These are phyloP conservation scores for Peucedramus taeniatus DNA, from an alignment of 2,113 vertebrate species.

Conservation along the genomic window DNA sequence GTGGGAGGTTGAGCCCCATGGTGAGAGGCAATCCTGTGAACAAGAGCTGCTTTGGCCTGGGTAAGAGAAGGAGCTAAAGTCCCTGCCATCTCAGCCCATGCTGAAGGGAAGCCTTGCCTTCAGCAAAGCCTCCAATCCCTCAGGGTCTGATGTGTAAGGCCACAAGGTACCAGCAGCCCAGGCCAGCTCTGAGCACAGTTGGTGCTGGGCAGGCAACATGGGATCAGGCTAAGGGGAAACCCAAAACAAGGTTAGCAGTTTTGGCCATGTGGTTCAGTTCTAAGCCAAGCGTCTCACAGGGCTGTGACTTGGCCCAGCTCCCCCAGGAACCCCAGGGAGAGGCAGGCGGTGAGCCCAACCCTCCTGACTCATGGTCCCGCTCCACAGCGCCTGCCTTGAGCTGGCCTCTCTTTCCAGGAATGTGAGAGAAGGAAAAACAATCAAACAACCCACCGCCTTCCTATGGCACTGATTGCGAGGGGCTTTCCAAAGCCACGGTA, in stretches of 20 bases:
- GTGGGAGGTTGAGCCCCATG: neutral
- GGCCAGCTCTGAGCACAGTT: neutral
- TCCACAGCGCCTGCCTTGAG: neutral
- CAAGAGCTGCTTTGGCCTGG: neutral
- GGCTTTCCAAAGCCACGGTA: neutral
- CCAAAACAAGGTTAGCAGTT: neutral
- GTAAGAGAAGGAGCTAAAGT: neutral
- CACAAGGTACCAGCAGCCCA: neutral
- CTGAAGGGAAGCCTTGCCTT: neutral
- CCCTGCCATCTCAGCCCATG: neutral
- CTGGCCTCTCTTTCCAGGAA: neutral
- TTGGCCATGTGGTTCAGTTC: neutral
- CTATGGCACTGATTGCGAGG: rapidly evolving
- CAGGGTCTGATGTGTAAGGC: neutral
- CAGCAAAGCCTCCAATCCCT: neutral
- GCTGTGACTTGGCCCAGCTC: neutral
- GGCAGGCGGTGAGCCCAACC: neutral
- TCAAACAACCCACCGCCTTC: neutral
- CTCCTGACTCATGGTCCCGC: neutral
- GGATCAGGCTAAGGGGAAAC: neutral
- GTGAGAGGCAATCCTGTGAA: rapidly evolving
- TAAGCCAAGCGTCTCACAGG: neutral
- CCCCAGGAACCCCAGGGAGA: neutral
- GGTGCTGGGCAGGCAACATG: neutral
- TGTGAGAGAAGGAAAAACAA: neutral